Base-by-base conservation (phyloP, 2,888 invertebrate species). In the Mimachlamys varia region DNA sequence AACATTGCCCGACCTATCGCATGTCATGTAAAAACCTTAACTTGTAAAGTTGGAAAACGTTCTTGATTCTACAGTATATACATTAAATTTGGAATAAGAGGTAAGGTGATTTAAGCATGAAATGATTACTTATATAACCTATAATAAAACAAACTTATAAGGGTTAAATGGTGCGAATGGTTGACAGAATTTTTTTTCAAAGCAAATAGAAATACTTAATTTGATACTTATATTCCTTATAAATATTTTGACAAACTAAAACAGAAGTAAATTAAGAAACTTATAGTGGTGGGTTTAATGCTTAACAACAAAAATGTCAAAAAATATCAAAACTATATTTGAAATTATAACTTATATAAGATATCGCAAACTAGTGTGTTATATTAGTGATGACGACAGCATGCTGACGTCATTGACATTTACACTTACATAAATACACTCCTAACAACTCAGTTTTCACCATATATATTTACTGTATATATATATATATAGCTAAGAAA, bases 281-380 rank as follows among this genome's bases (percentile, higher is more conserved):
- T 19, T 19, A 58, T 2, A 58, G 2, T 19, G n/a, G 33, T 33
- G 76, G 76, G 33, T 76, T 76, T 15, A 33, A 5, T 22, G 27
- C 2, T 33, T 22, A 33, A 27, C 27, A 33, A 12, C 0, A 62
- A 33, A 76, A 15, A 12, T 76, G 13, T 33, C 3, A 3, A n/a
- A 58, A 58, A n/a, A 58, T 58, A 58, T 58, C n/a, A 58, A 58
- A 58, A 58, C 58, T 58, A n/a, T n/a, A 58, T 58, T 19, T 58
- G 19, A 58, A 58, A 17, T 22, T n/a, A 58, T 58, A 19, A 58
- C 3, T 58, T 58, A 22, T 58, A 76, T 76, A 76, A 27, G 33
- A 76, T 33, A 76, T 76, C 33, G 27, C 76, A 76, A 76, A 76
- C 27, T 27, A 12, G 33, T 33, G 0, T 12, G 13, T 33, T 76